Evolutionary conservation across 2,888 invertebrate species (phyloP).

Genomic region (Hofmannophila pseudospretella): DNA sequence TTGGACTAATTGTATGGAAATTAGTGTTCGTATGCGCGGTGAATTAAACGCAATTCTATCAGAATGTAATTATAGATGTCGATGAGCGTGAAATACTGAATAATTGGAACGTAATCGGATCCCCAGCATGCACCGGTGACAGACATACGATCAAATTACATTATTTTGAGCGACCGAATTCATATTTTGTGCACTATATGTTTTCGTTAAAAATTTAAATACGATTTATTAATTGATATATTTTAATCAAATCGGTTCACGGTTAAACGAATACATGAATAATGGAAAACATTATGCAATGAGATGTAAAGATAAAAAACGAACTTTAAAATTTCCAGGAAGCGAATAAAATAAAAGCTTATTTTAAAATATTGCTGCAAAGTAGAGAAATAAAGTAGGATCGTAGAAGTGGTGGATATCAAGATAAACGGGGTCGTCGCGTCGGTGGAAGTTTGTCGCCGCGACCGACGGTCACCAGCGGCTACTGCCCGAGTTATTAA

Average conservation of each 20-base stretch:
- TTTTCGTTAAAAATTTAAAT: background rate
- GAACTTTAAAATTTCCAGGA: background rate
- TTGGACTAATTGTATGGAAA: constrained; percentile 69
- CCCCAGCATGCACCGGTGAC: constrained; percentile 23
- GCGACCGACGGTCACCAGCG: constrained; percentile 16
- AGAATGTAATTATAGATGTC: constrained; percentile 70
- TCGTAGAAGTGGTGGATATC: constrained; percentile 25
- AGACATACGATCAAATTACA: constrained; percentile 29
- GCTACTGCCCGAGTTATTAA: constrained; percentile 47
- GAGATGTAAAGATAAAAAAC: background rate
- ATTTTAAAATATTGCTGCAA: background rate
- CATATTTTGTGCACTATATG: background rate
- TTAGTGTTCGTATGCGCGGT: constrained; percentile 55
- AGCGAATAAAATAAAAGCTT: background rate
- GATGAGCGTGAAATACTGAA: constrained; percentile 67
- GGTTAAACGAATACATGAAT: background rate
- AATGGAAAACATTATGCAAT: background rate
- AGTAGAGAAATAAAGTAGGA: background rate
- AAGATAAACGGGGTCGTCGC: constrained; percentile 41
- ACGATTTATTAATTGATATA: background rate
- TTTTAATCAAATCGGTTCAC: background rate
- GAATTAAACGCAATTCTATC: constrained; percentile 68
- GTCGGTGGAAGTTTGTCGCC: constrained; percentile 28
- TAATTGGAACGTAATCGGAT: constrained; percentile 56
- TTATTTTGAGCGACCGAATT: background rate